Conservation (phyloP, 2,888 invertebrate genomes). For the Melanargia galathea region DNA sequence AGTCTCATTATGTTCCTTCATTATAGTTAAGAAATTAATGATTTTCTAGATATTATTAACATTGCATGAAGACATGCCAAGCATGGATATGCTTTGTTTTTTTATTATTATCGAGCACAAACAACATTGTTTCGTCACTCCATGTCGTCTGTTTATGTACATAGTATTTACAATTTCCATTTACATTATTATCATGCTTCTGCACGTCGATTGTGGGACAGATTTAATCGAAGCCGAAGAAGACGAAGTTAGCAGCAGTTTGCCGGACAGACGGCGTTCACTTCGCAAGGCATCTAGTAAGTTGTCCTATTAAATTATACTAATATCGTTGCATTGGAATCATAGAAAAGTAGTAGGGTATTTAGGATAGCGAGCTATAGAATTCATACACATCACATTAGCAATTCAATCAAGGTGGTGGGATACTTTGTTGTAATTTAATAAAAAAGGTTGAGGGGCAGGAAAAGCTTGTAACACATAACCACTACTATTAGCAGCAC, state of each 20-base stretch:
- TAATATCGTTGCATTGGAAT: not conserved
- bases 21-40: slow-evolving; percentile 11
- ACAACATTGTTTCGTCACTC: slow-evolving; percentile 49
- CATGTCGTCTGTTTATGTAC: slow-evolving; percentile 43
- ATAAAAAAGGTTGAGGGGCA: slow-evolving; percentile 30
- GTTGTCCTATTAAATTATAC: slow-evolving; percentile 49
- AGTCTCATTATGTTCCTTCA: slow-evolving; percentile 46
- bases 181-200: slow-evolving; percentile 55
- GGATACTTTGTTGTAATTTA: slow-evolving; percentile 28
- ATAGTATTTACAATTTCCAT: slow-evolving; percentile 49
- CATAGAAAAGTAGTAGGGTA: not conserved
- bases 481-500: slow-evolving; percentile 40
- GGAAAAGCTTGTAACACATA: slow-evolving; percentile 9
- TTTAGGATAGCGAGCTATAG: not conserved
- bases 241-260: slow-evolving; percentile 76
- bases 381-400: slow-evolving; percentile 20
- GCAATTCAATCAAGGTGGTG: slow-evolving; percentile 24
- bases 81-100: slow-evolving; percentile 63
- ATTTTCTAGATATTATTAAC: slow-evolving; percentile 34
- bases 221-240: slow-evolving; percentile 83
- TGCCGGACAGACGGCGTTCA: slow-evolving; percentile 70
- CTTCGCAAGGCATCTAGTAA: slow-evolving; percentile 83
- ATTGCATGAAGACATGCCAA: slow-evolving; percentile 58
- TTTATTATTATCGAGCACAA: slow-evolving; percentile 46
- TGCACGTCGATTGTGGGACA: slow-evolving; percentile 61